Evolutionary conservation across 2,888 invertebrate genomes (phyloP).

Genomic region (Leptarthrus brevirostris): DNA sequence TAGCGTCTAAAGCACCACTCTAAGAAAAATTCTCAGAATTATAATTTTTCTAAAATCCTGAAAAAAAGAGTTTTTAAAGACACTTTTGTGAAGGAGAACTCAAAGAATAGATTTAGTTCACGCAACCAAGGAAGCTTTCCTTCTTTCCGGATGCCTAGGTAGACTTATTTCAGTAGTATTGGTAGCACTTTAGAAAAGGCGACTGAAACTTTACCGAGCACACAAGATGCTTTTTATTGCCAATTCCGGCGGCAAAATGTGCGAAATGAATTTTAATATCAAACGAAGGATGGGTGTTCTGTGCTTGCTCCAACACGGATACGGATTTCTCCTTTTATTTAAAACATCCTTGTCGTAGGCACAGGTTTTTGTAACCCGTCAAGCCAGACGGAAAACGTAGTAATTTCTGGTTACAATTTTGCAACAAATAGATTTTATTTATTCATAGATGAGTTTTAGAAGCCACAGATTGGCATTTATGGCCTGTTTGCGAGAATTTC

Average conservation of each 20-base stretch:
- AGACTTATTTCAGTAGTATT: too few relatives aligned
- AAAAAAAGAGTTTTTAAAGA: too few relatives aligned
- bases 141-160: too few relatives aligned
- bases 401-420: not conserved
- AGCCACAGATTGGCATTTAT: constrained; percentile 20
- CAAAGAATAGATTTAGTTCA: too few relatives aligned
- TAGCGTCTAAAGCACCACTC: too few relatives aligned
- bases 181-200: too few relatives aligned
- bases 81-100: too few relatives aligned
- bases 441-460: constrained; percentile 28
- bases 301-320: not conserved
- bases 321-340: constrained; percentile 16
- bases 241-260: not conserved
- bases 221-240: constrained; percentile 17
- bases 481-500: not conserved
- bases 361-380: too few relatives aligned
- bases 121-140: too few relatives aligned
- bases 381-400: not conserved
- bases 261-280: constrained; percentile 27
- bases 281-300: not conserved
- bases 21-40: too few relatives aligned
- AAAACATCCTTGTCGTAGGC: not conserved
- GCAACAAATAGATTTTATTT: constrained; percentile 24
- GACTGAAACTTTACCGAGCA: not conserved
- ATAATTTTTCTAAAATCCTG: too few relatives aligned